A percentile compares a stretch with the other conserved stretches of the same genome.
Evolutionary conservation across 2,113 vertebrate genomes (phyloP).

Genomic region (Daubentonia madagascariensis): DNA sequence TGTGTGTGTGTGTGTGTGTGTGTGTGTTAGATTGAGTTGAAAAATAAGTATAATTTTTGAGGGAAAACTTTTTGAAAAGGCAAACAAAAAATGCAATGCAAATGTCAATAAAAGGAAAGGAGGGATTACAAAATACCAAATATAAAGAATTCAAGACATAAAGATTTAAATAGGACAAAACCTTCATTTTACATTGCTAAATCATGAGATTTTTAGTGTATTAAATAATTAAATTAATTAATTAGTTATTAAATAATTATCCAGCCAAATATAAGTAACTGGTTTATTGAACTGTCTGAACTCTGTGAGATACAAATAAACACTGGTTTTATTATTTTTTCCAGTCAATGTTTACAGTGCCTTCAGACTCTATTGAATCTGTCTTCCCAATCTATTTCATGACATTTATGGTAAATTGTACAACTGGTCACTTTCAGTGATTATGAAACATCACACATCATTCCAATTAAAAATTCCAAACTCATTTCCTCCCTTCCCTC

Average conservation of each 20-base stretch:
- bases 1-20: background rate
- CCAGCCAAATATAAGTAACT: background rate
- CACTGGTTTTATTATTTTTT: background rate
- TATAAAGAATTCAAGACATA: background rate
- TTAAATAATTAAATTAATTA: background rate
- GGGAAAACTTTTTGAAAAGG: background rate
- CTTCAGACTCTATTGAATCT: background rate
- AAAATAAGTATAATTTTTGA: background rate
- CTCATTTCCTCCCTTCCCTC: background rate
- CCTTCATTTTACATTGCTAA: background rate
- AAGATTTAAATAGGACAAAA: background rate
- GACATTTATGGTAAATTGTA: background rate
- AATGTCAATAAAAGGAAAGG: background rate
- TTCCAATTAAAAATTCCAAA: background rate
- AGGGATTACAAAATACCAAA: background rate
- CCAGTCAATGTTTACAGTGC: background rate
- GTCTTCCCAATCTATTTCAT: background rate
- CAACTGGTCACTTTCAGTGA: background rate
- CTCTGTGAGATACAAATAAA: background rate
- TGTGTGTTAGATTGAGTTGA: background rate
- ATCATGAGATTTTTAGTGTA: background rate
- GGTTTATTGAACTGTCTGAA: background rate
- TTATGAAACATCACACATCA: background rate
- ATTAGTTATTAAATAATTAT: background rate
- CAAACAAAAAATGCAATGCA: background rate